Percentiles rank a stretch among this genome's conserved stretches.
Evolutionary conservation across 2,113 vertebrate species (phyloP).

Genomic region (Notechis scutatus): DNA sequence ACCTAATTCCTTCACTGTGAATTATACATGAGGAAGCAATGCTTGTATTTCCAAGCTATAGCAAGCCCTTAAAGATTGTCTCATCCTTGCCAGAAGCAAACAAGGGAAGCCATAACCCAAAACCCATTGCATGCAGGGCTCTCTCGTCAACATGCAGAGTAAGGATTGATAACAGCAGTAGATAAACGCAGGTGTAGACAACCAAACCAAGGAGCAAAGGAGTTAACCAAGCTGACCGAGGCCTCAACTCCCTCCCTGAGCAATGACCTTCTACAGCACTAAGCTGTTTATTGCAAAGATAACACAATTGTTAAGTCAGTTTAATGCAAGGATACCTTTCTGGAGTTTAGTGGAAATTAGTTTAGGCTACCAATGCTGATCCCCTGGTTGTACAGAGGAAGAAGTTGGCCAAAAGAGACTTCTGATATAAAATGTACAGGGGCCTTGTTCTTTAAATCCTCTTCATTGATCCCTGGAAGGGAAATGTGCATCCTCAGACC

Average conservation of each 20-base stretch:
- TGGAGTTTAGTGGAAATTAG: constrained; percentile 31
- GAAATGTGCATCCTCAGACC: constrained; percentile 23
- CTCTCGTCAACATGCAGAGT: constrained; percentile 44
- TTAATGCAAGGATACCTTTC: constrained; percentile 34
- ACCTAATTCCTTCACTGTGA: constrained; percentile 44
- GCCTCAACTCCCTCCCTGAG: constrained; percentile 30
- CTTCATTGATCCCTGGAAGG: constrained; percentile 30
- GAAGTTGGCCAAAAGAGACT: background rate
- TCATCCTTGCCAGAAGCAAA: constrained; percentile 3
- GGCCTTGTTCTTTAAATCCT: constrained; percentile 38
- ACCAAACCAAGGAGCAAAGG: constrained; percentile 30
- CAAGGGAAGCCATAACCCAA: background rate
- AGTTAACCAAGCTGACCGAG: constrained; percentile 19
- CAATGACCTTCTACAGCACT: constrained; percentile 52
- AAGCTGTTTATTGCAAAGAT: constrained; percentile 72
- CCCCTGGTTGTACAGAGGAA: background rate
- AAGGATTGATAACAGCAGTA: constrained; percentile 29
- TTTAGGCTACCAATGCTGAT: constrained; percentile 31
- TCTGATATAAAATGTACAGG: constrained; percentile 37
- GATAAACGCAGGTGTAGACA: constrained; percentile 33
- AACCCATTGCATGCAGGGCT: constrained; percentile 40
- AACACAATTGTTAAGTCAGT: constrained; percentile 50
- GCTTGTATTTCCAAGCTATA: constrained; percentile 44
- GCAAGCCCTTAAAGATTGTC: constrained; percentile 12
- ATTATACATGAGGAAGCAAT: constrained; percentile 57